Evolutionary conservation across 1,140 invertebrate species (phyloP), one percentile per base, ranked within the genome.

Genomic region (Nasonia vitripennis): DNA sequence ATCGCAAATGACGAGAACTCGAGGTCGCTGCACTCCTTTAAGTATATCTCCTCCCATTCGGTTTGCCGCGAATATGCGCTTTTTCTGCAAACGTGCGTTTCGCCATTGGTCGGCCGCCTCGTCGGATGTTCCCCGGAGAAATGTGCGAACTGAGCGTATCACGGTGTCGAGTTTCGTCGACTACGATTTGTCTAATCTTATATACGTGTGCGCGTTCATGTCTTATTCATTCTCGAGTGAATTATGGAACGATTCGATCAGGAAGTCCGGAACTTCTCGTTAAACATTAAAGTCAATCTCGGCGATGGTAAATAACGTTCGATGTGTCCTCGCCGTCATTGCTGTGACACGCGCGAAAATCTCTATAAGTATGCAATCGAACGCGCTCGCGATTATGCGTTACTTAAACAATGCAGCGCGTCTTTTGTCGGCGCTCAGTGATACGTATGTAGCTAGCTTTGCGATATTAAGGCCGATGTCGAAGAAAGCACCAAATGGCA

Each of bases 1-100:
- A 77, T 68, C 34, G 55, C 79, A 31, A 86, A 86, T 34, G 74
- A 87, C 34, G 27, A 77, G 51, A 41, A 17, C 20, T 71, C 11
- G 41, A 81, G 80, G 70, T 81, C 80, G 70, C 70, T 82, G 81
- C 71, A 82, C 81, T 74, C 31, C 71, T 74, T 82, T 71, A 37
- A 82, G 51, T 20, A 20, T 4, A 55, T 27, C 67, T 81, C 27
- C 27, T 81, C 14, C 67, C 23, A 23, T 12, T 55, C 37, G 3
- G 68, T 48, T 31, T 23, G 51, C 68, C 41, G 41, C 68, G 7
- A 80, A 37, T 67, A 9, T 12, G 34, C 14, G 41, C 9, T 67
- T 80, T 62, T 41, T 68, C n/a, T 67, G 41, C 34, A 80, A 70
- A 67, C 51, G 37, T 10, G 55, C 55, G 55, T 62, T 62, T 62